Percentiles rank a stretch among this genome's conserved stretches.
phyloP scores from a whole-genome alignment of 2,888 invertebrate species.

The Biston betularia region DNA sequence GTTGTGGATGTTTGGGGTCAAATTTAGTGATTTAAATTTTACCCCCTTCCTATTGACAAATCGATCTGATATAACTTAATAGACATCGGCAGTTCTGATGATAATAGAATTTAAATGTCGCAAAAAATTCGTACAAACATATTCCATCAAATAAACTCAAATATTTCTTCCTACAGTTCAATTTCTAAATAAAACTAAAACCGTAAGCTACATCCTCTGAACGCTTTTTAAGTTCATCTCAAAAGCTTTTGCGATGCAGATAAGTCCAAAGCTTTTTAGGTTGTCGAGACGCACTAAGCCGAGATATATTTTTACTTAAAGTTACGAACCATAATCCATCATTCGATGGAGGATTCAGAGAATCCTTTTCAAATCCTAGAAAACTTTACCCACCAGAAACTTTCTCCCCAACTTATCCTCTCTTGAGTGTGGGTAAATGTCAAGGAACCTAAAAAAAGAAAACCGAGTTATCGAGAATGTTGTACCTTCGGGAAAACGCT shows the following conservation, averaged over 20 bases:
- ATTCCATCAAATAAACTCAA: background rate
- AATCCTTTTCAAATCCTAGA: conserved; percentile 3
- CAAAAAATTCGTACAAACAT: background rate
- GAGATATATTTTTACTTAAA: conserved; percentile 10
- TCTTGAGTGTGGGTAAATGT: conserved; percentile 1
- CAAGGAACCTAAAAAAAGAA: conserved; percentile 7
- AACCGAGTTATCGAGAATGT: conserved; percentile 10
- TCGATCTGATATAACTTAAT: no score
- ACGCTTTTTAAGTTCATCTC: conserved; percentile 9
- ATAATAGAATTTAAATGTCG: no score
- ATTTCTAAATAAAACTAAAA: conserved; percentile 6
- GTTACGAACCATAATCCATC: conserved; percentile 14
- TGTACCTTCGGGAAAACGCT: conserved; percentile 9
- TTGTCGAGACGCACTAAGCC: conserved; percentile 3
- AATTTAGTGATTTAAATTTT: no score
- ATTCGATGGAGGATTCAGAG: background rate
- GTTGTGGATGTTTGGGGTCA: no score
- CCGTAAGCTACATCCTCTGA: conserved; percentile 7
- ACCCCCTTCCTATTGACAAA: no score
- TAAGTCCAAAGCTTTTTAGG: conserved; percentile 16
- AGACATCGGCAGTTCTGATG: no score
- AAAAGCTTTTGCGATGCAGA: conserved; percentile 19
- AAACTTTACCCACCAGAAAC: conserved; percentile 11
- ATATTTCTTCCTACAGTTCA: background rate
- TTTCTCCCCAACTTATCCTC: conserved; percentile 2